phyloP scores from a whole-genome alignment of 2,113 vertebrate genomes.

The Nesogale talazaci region DNA sequence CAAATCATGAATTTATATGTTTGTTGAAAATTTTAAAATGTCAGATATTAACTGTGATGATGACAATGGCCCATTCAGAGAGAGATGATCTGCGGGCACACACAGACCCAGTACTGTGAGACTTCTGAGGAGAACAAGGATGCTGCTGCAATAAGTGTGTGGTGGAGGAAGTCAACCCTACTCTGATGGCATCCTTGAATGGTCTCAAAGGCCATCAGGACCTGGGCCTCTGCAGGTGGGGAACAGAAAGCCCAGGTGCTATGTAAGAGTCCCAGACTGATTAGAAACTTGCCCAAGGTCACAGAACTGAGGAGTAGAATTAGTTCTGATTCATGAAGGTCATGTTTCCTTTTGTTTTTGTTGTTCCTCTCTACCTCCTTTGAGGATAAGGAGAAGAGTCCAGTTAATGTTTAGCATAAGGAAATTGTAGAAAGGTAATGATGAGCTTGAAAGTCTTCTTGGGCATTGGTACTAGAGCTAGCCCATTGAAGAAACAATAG shows the following conservation, averaged over 20 bases:
- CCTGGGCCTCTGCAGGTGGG: background rate
- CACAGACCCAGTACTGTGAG: background rate
- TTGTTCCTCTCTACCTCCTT: background rate
- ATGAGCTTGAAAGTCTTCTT: background rate
- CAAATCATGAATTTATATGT: background rate
- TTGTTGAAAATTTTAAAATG: background rate
- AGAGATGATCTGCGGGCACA: background rate
- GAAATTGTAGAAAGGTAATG: background rate
- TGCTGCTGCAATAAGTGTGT: background rate
- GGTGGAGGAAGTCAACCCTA: background rate
- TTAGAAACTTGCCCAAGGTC: background rate
- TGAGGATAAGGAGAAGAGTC: background rate
- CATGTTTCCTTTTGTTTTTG: slow-evolving; percentile 15
- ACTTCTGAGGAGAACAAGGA: background rate
- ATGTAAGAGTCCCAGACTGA: background rate
- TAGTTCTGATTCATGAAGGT: background rate
- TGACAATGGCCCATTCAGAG: background rate
- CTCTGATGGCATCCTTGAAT: background rate
- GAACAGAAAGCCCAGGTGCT: background rate
- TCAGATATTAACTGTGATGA: background rate
- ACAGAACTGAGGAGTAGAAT: background rate
- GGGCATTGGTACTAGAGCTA: background rate
- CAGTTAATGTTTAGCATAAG: background rate
- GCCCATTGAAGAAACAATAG: background rate
- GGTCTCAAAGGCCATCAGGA: background rate